Evolutionary conservation across 2,888 invertebrate species (phyloP).

Genomic region (Hirtodrosophila alboralis): DNA sequence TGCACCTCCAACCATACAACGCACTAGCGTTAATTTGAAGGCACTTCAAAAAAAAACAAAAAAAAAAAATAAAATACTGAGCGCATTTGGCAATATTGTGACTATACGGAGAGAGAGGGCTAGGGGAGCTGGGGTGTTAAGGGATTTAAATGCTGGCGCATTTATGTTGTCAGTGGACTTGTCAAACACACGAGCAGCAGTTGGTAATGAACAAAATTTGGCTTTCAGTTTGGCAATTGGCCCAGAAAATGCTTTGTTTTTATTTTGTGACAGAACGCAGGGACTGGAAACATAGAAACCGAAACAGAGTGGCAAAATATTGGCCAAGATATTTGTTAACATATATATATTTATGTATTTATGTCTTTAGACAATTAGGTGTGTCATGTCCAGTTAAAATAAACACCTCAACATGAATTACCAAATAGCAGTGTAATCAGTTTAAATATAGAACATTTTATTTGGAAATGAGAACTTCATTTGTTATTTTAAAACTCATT

Average conservation of each 20-base stretch:
- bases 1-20: background rate
- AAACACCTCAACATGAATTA: conserved; percentile 9
- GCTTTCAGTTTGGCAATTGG: conserved; percentile 66
- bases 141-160: conserved; percentile 64
- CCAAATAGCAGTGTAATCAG: conserved; percentile 13
- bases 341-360: conserved; percentile 12
- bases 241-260: conserved; percentile 44
- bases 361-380: conserved; percentile 31
- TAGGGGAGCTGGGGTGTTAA: conserved; percentile 2
- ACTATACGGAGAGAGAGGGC: conserved; percentile 13
- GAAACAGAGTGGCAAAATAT: conserved; percentile 1
- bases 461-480: background rate
- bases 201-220: conserved; percentile 55
- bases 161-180: conserved; percentile 70
- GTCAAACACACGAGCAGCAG: conserved; percentile 49
- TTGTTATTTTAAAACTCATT: too few species aligned
- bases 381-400: conserved; percentile 34
- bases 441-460: conserved; percentile 3
- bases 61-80: background rate
- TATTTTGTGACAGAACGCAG: conserved; percentile 18
- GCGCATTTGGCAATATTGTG: conserved; percentile 49
- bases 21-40: conserved; percentile 51
- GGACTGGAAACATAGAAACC: conserved; percentile 19
- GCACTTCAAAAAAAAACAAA: conserved; percentile 52
- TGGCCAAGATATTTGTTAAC: background rate